phyloP scores from a whole-genome alignment of 2,888 invertebrate species.

The Cenopis cana region DNA sequence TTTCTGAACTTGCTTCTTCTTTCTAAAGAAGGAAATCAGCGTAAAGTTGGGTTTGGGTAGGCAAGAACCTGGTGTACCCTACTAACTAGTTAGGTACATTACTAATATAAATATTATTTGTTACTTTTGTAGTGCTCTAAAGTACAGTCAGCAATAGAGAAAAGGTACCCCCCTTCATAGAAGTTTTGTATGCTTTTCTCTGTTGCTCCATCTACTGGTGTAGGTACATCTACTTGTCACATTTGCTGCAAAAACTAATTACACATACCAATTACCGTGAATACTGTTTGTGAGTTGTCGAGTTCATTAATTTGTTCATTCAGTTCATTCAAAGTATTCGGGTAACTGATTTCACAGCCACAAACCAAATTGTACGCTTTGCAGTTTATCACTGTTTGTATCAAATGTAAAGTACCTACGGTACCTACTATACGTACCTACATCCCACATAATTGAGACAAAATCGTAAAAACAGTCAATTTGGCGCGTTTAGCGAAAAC shows the following conservation, averaged over 20 bases:
- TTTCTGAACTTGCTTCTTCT: neutral
- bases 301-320: neutral
- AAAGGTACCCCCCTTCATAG: no score
- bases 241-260: no score
- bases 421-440: no score
- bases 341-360: neutral
- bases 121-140: no score
- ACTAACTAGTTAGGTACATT: no score
- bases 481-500: constrained; percentile 29
- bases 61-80: neutral
- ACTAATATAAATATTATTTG: no score
- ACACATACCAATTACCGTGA: no score
- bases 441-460: neutral
- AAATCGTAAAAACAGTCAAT: constrained; percentile 28
- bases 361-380: neutral
- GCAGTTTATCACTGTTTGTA: neutral
- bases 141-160: no score
- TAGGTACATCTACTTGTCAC: no score
- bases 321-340: neutral
- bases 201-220: no score
- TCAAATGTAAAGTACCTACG: neutral
- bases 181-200: no score
- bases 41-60: neutral
- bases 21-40: neutral
- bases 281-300: no score